These are phyloP conservation scores for Conus ventricosus DNA, from an alignment of 1,140 invertebrate species.

Conservation along the genomic window DNA sequence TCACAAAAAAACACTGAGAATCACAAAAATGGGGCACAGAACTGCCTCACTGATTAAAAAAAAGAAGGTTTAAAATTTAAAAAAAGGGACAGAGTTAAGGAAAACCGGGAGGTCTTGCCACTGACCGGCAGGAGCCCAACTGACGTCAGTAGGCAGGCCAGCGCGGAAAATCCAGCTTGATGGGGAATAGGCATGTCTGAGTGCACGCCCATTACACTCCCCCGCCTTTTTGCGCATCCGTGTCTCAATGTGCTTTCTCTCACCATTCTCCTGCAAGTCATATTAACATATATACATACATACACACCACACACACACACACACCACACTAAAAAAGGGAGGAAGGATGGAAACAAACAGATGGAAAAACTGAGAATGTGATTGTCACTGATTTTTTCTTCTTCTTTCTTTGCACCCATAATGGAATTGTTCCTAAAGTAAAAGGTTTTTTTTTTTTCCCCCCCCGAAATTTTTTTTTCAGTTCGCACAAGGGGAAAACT, in stretches of 20 bases:
- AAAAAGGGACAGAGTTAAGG: neutral
- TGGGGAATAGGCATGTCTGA: conserved; percentile 65
- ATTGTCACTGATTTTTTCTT: too few species aligned
- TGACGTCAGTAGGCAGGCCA: conserved; percentile 45
- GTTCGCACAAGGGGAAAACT: too few species aligned
- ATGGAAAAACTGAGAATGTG: too few species aligned
- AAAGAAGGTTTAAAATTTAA: neutral
- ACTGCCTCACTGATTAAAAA: neutral
- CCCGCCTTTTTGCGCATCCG: conserved; percentile 61
- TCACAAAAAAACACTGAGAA: neutral
- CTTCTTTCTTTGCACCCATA: too few species aligned
- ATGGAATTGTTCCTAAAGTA: too few species aligned
- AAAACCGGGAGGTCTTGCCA: neutral
- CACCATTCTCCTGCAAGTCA: conserved; percentile 66
- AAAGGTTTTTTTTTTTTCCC: too few species aligned
- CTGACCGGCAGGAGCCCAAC: conserved; percentile 36
- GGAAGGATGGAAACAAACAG: too few species aligned
- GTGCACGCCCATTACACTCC: conserved; percentile 68
- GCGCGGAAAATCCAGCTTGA: conserved; percentile 63
- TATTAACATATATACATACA: too few species aligned
- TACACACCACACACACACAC: too few species aligned
- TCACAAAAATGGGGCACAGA: neutral
- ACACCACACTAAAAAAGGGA: too few species aligned
- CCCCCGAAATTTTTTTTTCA: too few species aligned
- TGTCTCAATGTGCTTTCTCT: conserved; percentile 71